Conservation (phyloP, 2,797 vertebrate genomes). For the Mareca penelope region DNA sequence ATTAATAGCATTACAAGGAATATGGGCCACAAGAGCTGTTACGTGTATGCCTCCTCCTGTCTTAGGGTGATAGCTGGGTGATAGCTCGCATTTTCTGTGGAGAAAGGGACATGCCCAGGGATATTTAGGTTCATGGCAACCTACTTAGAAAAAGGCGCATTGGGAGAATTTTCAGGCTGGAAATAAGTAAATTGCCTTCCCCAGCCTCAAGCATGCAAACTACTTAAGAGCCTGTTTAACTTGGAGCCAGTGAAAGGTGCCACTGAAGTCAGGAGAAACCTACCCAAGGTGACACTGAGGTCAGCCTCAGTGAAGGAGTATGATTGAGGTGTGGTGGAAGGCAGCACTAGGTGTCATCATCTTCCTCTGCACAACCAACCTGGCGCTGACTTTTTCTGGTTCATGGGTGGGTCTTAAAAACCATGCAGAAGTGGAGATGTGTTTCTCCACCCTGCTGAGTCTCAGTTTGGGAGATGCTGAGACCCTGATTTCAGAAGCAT, state of each 20-base stretch:
- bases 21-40: neutral
- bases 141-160: conserved; percentile 11
- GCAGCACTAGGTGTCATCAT: neutral
- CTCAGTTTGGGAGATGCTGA: neutral
- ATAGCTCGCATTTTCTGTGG: neutral
- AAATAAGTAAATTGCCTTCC: neutral
- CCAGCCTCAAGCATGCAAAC: neutral
- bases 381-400: neutral
- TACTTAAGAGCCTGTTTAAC: neutral
- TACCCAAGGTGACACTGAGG: neutral
- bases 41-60: neutral
- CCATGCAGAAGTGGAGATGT: neutral
- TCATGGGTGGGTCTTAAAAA: neutral
- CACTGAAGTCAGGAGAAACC: neutral
- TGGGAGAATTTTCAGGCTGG: conserved; percentile 2
- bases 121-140: conserved; percentile 29
- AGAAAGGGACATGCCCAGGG: neutral
- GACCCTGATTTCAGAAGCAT: neutral
- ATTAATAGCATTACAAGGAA: conserved; percentile 47
- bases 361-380: neutral
- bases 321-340: neutral
- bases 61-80: neutral
- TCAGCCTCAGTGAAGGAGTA: neutral
- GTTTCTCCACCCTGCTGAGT: neutral
- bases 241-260: neutral